Evolutionary conservation across 2,888 invertebrate species (phyloP).

Genomic region (Rhagophthalmus giganteus): DNA sequence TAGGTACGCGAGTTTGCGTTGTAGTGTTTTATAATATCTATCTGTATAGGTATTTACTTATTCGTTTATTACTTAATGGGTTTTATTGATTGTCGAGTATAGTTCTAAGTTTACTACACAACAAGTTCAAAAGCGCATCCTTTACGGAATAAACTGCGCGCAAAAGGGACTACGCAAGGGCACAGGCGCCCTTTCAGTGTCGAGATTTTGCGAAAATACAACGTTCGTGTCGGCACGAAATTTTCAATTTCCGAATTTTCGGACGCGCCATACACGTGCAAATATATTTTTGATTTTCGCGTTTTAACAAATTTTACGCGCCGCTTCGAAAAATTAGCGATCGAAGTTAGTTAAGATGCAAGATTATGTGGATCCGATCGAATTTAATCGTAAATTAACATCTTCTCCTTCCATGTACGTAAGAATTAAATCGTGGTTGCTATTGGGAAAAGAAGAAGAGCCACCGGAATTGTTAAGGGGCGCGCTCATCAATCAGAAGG

Average conservation of each 20-base stretch:
- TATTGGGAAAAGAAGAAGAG: slow-evolving; percentile 39
- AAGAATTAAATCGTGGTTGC: slow-evolving; percentile 44
- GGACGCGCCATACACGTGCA: no score
- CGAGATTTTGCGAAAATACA: not conserved
- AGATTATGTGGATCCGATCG: slow-evolving; percentile 39
- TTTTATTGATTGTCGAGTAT: no score
- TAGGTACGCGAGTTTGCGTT: no score
- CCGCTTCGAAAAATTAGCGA: not conserved
- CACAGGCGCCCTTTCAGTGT: slow-evolving; percentile 12
- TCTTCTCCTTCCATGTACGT: slow-evolving; percentile 44
- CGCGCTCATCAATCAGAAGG: slow-evolving; percentile 43
- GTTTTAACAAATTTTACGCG: no score
- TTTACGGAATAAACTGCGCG: slow-evolving; percentile 22
- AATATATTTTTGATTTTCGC: no score
- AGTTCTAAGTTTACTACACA: no score
- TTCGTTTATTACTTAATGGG: no score
- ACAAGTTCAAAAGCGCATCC: slow-evolving; percentile 22
- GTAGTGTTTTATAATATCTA: no score
- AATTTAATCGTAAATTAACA: slow-evolving; percentile 31
- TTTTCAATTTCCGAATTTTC: not conserved
- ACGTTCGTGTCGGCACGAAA: not conserved
- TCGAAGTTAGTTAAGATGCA: slow-evolving; percentile 31
- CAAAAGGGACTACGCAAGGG: slow-evolving; percentile 25
- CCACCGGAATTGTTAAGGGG: slow-evolving; percentile 41
- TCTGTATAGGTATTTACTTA: no score